phyloP scores from a whole-genome alignment of 1,140 invertebrate genomes.

The Hyposmocoma kahamanoa region DNA sequence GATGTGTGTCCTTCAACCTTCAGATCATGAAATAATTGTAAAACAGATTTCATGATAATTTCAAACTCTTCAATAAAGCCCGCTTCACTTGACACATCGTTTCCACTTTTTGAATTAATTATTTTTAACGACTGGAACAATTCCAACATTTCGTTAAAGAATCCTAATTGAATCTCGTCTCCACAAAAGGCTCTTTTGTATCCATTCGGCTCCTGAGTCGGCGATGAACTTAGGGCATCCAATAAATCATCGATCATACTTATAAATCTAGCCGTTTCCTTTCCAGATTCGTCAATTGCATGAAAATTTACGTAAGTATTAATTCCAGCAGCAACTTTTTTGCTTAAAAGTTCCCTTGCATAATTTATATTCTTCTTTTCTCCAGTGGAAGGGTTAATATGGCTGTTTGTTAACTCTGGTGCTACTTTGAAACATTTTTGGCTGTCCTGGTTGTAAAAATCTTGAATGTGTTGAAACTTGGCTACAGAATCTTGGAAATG shows the following conservation, averaged over 20 bases:
- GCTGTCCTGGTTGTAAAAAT: constrained; percentile 7
- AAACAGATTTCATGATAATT: constrained; percentile 23
- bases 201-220: not conserved
- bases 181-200: constrained; percentile 15
- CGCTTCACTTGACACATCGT: constrained; percentile 10
- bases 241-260: constrained; percentile 17
- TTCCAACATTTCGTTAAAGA: constrained; percentile 18
- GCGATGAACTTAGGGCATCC: constrained; percentile 14
- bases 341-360: constrained; percentile 12
- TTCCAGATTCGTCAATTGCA: constrained; percentile 8
- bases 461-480: not conserved
- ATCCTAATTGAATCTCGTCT: constrained; percentile 12
- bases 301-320: constrained; percentile 10
- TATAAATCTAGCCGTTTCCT: constrained; percentile 13
- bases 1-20: constrained; percentile 20
- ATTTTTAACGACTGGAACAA: constrained; percentile 16
- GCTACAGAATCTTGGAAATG: not conserved
- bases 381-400: constrained; percentile 9
- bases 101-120: constrained; percentile 12
- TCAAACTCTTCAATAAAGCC: constrained; percentile 20
- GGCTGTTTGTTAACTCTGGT: constrained; percentile 3
- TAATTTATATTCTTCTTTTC: constrained; percentile 9
- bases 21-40: constrained; percentile 23
- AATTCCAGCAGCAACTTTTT: constrained; percentile 12
- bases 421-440: not conserved